phyloP scores from a whole-genome alignment of 2,888 invertebrate genomes.

The Chymomyza caudatula region DNA sequence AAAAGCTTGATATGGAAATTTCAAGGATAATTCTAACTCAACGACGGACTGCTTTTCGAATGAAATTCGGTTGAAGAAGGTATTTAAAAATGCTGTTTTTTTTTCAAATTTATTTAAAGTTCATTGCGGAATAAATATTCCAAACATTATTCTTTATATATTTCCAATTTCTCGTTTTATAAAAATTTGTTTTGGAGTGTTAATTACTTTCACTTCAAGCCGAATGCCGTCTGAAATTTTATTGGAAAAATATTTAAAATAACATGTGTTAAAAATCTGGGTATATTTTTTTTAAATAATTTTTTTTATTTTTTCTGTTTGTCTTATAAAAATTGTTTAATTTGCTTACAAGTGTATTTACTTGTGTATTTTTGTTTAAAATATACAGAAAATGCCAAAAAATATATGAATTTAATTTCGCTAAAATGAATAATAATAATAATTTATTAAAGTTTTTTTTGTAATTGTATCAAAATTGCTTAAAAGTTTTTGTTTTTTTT shows the following conservation, averaged over 20 bases:
- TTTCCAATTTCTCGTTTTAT: too few relatives aligned
- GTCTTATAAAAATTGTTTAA: constrained; percentile 52
- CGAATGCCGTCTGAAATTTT: too few relatives aligned
- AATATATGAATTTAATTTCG: constrained; percentile 57
- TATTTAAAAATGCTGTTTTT: too few relatives aligned
- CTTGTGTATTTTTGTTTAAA: constrained; percentile 36
- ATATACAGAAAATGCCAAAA: constrained; percentile 36
- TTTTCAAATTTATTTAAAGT: too few relatives aligned
- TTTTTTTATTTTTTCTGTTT: constrained; percentile 58
- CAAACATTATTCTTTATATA: too few relatives aligned
- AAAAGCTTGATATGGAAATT: too few relatives aligned
- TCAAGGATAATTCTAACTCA: too few relatives aligned
- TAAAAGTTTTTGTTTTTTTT: constrained; percentile 26
- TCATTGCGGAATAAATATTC: too few relatives aligned
- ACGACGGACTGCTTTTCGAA: too few relatives aligned
- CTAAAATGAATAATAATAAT: constrained; percentile 39
- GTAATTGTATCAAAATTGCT: constrained; percentile 59
- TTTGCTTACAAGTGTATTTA: constrained; percentile 48
- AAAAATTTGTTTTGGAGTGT: too few relatives aligned
- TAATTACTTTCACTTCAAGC: too few relatives aligned
- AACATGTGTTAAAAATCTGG: neutral
- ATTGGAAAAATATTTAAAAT: neutral
- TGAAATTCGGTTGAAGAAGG: too few relatives aligned
- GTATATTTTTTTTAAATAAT: constrained; percentile 65
- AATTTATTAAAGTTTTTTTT: constrained; percentile 5